Conservation (phyloP, 2,888 invertebrate genomes). For the Agrochola lychnidis region DNA sequence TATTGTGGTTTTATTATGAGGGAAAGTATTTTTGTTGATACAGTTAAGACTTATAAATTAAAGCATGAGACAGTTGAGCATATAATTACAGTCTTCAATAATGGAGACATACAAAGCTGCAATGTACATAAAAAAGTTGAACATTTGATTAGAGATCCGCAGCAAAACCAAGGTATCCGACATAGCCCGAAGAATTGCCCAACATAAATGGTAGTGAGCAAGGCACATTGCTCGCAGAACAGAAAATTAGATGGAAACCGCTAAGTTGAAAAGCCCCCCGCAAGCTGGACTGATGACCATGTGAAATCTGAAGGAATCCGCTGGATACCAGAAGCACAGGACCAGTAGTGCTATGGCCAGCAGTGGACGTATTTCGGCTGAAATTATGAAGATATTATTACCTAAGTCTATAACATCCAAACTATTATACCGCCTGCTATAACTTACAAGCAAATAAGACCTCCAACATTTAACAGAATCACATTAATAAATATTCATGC, state of each 20-base stretch:
- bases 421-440: neutral
- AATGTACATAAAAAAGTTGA: too few relatives aligned
- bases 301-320: neutral
- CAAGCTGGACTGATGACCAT: too few relatives aligned
- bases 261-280: neutral
- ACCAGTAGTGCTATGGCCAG: too few relatives aligned
- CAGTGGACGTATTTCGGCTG: too few relatives aligned
- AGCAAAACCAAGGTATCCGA: neutral
- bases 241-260: too few relatives aligned
- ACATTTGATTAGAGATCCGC: neutral
- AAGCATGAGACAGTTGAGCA: neutral
- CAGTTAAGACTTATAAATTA: neutral
- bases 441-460: slow-evolving; percentile 23
- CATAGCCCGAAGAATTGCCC: neutral
- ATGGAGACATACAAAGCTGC: neutral
- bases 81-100: too few relatives aligned
- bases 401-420: neutral
- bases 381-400: neutral
- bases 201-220: too few relatives aligned
- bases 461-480: neutral
- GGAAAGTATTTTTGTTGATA: neutral
- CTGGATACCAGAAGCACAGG: neutral
- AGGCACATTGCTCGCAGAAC: too few relatives aligned
- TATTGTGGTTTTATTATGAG: neutral
- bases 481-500: neutral